Evolutionary conservation across 2,797 vertebrate genomes (phyloP).

Genomic region (Rhinoraja longicauda): DNA sequence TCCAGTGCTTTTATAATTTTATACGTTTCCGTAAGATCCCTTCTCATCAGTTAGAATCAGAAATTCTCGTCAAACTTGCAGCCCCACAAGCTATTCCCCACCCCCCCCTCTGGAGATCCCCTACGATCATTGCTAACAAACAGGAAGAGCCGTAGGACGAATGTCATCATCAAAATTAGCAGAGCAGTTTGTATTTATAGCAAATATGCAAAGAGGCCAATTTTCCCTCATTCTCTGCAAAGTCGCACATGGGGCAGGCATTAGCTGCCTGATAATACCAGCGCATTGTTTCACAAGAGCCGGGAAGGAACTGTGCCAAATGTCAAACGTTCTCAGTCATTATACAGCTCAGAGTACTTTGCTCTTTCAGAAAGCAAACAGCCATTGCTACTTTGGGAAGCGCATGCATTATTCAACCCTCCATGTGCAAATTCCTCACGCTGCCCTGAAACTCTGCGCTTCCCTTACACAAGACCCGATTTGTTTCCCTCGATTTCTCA

Average conservation of each 20-base stretch:
- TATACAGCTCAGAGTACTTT: not conserved
- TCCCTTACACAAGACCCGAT: not conserved
- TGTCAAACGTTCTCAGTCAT: not conserved
- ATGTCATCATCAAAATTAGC: constrained; percentile 22
- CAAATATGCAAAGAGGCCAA: constrained; percentile 6
- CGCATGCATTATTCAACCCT: not conserved
- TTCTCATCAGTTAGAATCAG: too few species aligned
- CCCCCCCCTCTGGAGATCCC: not conserved
- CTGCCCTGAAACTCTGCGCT: not conserved
- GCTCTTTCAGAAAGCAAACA: not conserved
- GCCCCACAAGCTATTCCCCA: not conserved
- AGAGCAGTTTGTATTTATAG: constrained; percentile 28
- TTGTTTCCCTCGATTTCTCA: not conserved
- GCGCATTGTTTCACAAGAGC: not conserved
- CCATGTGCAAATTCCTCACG: not conserved
- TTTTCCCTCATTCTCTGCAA: constrained; percentile 6
- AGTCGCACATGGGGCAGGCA: not conserved
- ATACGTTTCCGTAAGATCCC: too few species aligned
- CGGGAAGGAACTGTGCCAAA: not conserved
- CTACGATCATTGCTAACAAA: constrained; percentile 4
- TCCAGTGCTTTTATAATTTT: too few species aligned
- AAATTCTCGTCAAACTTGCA: not conserved
- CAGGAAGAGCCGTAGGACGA: not conserved
- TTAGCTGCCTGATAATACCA: not conserved
- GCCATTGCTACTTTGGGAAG: not conserved